Evolutionary conservation across 2,888 invertebrate species (phyloP).

Genomic region (Crioceris asparagi): DNA sequence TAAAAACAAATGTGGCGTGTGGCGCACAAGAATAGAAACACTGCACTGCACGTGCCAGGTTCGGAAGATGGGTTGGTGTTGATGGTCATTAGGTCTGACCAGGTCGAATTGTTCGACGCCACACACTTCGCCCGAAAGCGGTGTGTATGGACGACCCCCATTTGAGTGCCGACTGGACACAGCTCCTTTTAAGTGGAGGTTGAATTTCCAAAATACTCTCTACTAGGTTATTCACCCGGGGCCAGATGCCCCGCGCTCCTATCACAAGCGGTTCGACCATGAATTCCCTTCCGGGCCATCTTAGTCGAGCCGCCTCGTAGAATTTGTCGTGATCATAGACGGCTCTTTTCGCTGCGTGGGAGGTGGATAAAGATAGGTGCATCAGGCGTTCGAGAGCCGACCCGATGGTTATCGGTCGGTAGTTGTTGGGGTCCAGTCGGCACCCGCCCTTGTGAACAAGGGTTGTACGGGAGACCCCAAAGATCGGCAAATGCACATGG

Average conservation of each 20-base stretch:
- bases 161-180: background rate
- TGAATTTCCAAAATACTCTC: background rate
- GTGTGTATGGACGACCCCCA: background rate
- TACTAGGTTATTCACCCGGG: conserved; percentile 9
- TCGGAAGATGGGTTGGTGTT: too few species aligned
- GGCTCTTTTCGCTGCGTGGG: conserved; percentile 7
- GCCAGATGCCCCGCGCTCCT: conserved; percentile 22
- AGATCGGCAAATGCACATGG: background rate
- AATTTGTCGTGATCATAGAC: conserved; percentile 17
- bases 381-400: conserved; percentile 21
- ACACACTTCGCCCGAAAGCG: background rate
- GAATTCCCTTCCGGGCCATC: conserved; percentile 13
- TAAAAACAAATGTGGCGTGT: too few species aligned
- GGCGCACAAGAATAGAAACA: too few species aligned
- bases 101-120: too few species aligned
- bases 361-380: conserved; percentile 9
- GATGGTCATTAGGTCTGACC: too few species aligned
- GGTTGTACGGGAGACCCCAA: conserved; percentile 4
- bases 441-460: conserved; percentile 8
- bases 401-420: conserved; percentile 26
- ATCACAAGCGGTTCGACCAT: conserved; percentile 15
- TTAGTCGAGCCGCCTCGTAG: conserved; percentile 12
- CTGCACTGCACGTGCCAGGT: too few species aligned
- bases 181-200: background rate
- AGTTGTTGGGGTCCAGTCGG: conserved; percentile 15